A percentile compares a stretch with the other conserved stretches of the same genome.
Evolutionary conservation across 1,140 invertebrate species (phyloP).

Genomic region (Calliopsis andreniformis): DNA sequence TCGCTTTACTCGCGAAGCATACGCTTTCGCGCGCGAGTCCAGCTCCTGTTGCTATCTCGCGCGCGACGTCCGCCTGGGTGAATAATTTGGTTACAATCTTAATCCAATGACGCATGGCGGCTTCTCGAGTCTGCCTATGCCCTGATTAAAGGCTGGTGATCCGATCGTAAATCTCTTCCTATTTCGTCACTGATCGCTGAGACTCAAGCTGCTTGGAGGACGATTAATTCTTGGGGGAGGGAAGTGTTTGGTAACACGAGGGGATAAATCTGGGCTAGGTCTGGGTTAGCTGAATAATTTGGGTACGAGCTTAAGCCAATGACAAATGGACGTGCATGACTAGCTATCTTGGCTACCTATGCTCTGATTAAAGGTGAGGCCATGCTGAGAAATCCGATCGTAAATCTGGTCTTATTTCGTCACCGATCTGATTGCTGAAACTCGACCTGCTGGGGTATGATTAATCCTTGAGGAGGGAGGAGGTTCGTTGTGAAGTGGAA

Average conservation of each 20-base stretch:
- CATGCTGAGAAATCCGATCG: too few species aligned
- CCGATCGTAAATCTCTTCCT: slow-evolving; percentile 48
- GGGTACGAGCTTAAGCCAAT: too few species aligned
- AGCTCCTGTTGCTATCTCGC: slow-evolving; percentile 54
- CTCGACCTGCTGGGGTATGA: too few species aligned
- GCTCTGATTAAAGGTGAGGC: too few species aligned
- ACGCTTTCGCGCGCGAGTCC: slow-evolving; percentile 63
- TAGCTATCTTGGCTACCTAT: too few species aligned
- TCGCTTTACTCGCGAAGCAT: slow-evolving; percentile 64
- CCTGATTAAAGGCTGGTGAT: slow-evolving; percentile 63
- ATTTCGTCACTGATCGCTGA: slow-evolving; percentile 28
- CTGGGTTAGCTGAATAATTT: too few species aligned
- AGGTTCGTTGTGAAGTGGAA: neutral
- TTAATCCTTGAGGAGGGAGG: too few species aligned
- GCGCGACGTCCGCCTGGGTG: slow-evolving; percentile 61
- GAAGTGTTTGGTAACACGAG: neutral
- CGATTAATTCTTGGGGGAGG: neutral
- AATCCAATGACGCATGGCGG: slow-evolving; percentile 72
- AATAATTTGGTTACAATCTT: slow-evolving; percentile 74
- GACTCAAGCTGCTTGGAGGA: too few species aligned
- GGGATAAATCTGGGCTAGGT: too few species aligned
- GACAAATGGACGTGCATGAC: too few species aligned
- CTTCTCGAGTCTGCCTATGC: slow-evolving; percentile 49
- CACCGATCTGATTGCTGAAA: too few species aligned
- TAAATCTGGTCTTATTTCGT: too few species aligned